Conservation (phyloP, 2,113 vertebrate genomes). For the Actenoides lindsayi region DNA sequence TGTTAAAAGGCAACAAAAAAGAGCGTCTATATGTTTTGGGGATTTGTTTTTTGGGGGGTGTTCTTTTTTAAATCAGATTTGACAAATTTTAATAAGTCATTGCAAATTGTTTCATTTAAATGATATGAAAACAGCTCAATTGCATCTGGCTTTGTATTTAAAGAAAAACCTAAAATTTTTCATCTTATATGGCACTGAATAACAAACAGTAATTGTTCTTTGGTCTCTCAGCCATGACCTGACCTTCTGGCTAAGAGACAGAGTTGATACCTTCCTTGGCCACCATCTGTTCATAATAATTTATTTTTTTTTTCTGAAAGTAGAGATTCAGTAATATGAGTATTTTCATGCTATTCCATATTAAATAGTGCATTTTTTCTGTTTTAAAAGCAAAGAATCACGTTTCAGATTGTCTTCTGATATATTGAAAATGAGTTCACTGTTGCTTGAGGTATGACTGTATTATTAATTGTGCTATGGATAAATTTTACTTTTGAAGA, state of each 20-base stretch:
- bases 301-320: slow-evolving; percentile 61
- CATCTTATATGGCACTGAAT: slow-evolving; percentile 20
- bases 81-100: not conserved
- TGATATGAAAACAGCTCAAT: not conserved
- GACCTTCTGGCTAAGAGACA: slow-evolving; percentile 71
- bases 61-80: not conserved
- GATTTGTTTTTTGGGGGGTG: not conserved
- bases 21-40: not conserved
- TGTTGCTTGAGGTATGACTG: not conserved
- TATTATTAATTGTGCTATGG: slow-evolving; percentile 25
- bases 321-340: not conserved
- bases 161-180: slow-evolving; percentile 49
- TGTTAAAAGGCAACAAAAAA: not conserved
- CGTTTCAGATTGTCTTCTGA: not conserved
- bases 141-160: not conserved
- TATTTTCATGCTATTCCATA: not conserved
- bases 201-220: slow-evolving; percentile 72
- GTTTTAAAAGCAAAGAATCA: not conserved
- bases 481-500: not conserved
- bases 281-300: slow-evolving; percentile 73
- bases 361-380: not conserved
- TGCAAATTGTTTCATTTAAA: not conserved
- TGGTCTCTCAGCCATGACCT: slow-evolving; percentile 77
- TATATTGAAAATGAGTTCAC: not conserved
- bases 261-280: slow-evolving; percentile 57